Evolutionary conservation across 2,888 invertebrate genomes (phyloP).

Genomic region (Heliconius hortense): DNA sequence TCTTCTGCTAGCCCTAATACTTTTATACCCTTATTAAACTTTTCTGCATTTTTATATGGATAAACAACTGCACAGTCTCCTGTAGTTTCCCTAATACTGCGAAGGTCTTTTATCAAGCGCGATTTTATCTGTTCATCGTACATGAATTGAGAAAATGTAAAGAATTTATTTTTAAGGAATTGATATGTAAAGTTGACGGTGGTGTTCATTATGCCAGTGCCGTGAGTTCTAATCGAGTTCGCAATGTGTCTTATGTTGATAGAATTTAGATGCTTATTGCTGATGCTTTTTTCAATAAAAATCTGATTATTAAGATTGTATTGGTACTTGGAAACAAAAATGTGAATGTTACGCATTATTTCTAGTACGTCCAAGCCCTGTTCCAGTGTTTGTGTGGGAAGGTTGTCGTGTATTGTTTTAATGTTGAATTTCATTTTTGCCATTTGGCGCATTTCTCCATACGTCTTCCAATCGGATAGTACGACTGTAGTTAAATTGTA

Average conservation of each 20-base stretch:
- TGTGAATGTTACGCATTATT: conserved; percentile 97
- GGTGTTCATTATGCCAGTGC: conserved; percentile 97
- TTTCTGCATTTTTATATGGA: conserved; percentile 95
- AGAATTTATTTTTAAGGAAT: conserved; percentile 95
- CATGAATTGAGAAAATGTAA: conserved; percentile 97
- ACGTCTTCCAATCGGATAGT: conserved; percentile 98
- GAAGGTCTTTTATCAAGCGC: conserved; percentile 92
- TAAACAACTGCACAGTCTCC: conserved; percentile 85
- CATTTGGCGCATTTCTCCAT: conserved; percentile 97
- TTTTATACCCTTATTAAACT: conserved; percentile 94
- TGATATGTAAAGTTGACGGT: conserved; percentile 97
- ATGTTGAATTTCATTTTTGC: conserved; percentile 92
- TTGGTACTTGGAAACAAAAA: conserved; percentile 95
- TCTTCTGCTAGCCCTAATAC: conserved; percentile 91
- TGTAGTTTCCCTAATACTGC: conserved; percentile 90
- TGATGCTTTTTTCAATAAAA: conserved; percentile 95
- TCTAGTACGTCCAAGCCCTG: conserved; percentile 98
- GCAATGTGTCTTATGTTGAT: conserved; percentile 97
- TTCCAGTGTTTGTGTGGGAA: conserved; percentile 97
- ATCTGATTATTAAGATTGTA: conserved; percentile 98
- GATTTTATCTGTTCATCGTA: conserved; percentile 99
- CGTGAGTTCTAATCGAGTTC: conserved; percentile 98
- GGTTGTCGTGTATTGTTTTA: conserved; percentile 92
- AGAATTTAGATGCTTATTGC: conserved; percentile 96
- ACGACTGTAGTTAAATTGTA: conserved; percentile 99